Conservation (phyloP, 2,888 invertebrate species). For the Lymantria dispar region DNA sequence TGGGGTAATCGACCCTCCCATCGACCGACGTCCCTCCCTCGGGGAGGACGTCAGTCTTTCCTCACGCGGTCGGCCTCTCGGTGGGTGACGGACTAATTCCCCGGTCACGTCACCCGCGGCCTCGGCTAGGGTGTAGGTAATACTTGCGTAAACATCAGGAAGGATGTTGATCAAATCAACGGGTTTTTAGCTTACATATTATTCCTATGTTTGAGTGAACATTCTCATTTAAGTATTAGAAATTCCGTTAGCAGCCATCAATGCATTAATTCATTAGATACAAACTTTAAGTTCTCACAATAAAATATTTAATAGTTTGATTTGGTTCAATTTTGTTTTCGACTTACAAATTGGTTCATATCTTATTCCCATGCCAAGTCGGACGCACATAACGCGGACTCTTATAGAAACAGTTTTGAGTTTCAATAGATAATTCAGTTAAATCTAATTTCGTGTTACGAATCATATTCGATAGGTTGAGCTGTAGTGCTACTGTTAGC, state of each 20-base stretch:
- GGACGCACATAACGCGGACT: constrained; percentile 5
- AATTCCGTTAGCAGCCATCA: not conserved
- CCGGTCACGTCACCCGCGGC: too few species aligned
- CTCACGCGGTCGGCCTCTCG: too few species aligned
- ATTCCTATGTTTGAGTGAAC: not conserved
- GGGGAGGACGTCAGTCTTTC: too few species aligned
- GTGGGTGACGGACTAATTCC: too few species aligned
- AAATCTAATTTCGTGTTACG: constrained; percentile 15
- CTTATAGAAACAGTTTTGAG: constrained; percentile 10
- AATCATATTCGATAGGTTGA: constrained; percentile 15
- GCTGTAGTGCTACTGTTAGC: constrained; percentile 1
- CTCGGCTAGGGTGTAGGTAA: too few species aligned
- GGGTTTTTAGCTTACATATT: too few species aligned
- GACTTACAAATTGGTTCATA: constrained; percentile 15
- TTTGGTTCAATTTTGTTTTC: not conserved
- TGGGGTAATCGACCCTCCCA: too few species aligned
- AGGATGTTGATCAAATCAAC: too few species aligned
- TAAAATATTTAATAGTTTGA: constrained; percentile 1
- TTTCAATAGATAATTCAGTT: constrained; percentile 18
- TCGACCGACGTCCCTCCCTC: too few species aligned
- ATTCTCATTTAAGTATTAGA: not conserved
- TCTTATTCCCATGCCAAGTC: constrained; percentile 2
- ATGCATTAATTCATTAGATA: constrained; percentile 3
- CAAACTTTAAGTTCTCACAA: constrained; percentile 7
- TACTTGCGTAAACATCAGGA: too few species aligned